These are phyloP conservation scores for Melitaea cinxia DNA, from an alignment of 1,140 invertebrate genomes.

Conservation along the genomic window DNA sequence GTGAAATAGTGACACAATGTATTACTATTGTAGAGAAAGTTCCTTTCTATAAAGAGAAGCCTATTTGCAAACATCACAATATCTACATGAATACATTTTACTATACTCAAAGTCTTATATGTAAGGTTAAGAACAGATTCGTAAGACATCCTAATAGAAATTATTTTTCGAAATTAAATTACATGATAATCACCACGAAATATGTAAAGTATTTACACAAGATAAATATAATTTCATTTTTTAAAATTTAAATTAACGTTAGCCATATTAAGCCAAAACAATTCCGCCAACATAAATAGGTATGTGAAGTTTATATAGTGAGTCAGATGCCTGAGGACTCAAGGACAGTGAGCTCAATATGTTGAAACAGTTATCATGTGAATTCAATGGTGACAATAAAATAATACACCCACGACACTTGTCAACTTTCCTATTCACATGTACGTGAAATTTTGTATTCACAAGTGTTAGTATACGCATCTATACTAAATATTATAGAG, in stretches of 20 bases:
- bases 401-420: slow-evolving; percentile 51
- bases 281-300: slow-evolving; percentile 63
- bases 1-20: not conserved
- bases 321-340: slow-evolving; percentile 67
- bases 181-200: too few species aligned
- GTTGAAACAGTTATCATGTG: slow-evolving; percentile 59
- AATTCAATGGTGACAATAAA: slow-evolving; percentile 62
- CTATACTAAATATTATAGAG: too few species aligned
- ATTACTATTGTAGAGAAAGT: slow-evolving; percentile 26
- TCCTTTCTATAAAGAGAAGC: slow-evolving; percentile 3
- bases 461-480: not conserved
- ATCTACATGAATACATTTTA: not conserved
- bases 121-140: too few species aligned
- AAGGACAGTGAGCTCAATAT: slow-evolving; percentile 72
- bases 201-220: too few species aligned
- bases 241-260: slow-evolving; percentile 2
- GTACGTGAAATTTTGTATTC: not conserved
- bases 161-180: too few species aligned
- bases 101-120: too few species aligned
- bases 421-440: slow-evolving; percentile 23
- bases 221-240: too few species aligned
- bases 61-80: not conserved
- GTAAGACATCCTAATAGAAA: too few species aligned
- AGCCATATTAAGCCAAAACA: slow-evolving; percentile 61
- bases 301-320: slow-evolving; percentile 66